These are phyloP conservation scores for Pangasius sanitwongsei DNA, from an alignment of 2,797 vertebrate species.

Conservation along the genomic window DNA sequence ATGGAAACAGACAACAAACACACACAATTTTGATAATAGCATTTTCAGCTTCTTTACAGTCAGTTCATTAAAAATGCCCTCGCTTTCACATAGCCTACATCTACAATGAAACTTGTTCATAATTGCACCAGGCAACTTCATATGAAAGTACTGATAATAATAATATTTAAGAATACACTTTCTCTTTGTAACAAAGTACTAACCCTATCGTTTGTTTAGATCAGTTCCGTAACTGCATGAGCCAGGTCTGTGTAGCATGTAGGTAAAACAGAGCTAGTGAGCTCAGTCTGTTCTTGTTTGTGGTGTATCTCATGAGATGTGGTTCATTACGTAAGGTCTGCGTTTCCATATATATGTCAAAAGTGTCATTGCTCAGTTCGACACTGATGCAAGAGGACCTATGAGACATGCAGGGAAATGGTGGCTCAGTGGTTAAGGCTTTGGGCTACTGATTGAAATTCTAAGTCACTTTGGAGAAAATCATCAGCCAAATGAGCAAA, in stretches of 20 bases:
- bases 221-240: slow-evolving; percentile 18
- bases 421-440: background rate
- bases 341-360: background rate
- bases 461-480: background rate
- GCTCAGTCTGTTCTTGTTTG: background rate
- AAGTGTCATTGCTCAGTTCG: background rate
- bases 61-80: slow-evolving; percentile 36
- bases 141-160: slow-evolving; percentile 41
- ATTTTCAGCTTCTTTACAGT: slow-evolving; percentile 39
- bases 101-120: slow-evolving; percentile 34
- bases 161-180: slow-evolving; percentile 42
- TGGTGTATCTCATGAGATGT: background rate
- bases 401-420: background rate
- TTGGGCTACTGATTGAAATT: background rate
- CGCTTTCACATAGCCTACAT: slow-evolving; percentile 18
- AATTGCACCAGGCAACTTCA: slow-evolving; percentile 60
- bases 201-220: slow-evolving; percentile 22
- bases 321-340: background rate
- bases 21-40: background rate
- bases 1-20: slow-evolving; percentile 41
- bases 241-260: background rate
- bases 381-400: background rate
- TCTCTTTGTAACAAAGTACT: slow-evolving; percentile 39
- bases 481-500: background rate
- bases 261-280: background rate